Conservation (phyloP, 2,113 vertebrate genomes). For the Cynoglossus semilaevis region DNA sequence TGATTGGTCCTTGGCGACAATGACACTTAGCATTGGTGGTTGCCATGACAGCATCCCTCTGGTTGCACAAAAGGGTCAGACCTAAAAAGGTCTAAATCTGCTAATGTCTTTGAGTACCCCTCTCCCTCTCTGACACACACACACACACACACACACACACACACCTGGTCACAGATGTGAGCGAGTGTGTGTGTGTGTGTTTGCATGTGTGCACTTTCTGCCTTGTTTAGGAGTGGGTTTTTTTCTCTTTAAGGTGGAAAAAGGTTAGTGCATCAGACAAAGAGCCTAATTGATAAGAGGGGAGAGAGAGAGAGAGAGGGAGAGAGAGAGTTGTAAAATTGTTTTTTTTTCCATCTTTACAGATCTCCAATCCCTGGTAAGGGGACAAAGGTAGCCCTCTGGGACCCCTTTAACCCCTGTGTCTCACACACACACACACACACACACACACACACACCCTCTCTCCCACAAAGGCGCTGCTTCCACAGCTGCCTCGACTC, state of each 20-base stretch:
- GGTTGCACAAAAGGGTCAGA: slow-evolving; percentile 61
- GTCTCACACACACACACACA: slow-evolving; percentile 28
- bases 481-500: slow-evolving; percentile 71
- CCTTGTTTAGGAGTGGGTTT: slow-evolving; percentile 26
- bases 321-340: slow-evolving; percentile 31
- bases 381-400: slow-evolving; percentile 72
- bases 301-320: slow-evolving; percentile 4
- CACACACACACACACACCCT: slow-evolving; percentile 33
- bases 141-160: not conserved
- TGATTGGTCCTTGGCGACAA: slow-evolving; percentile 61
- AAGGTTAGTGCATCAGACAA: slow-evolving; percentile 63
- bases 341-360: slow-evolving; percentile 34
- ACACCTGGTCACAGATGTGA: slow-evolving; percentile 6
- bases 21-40: slow-evolving; percentile 61
- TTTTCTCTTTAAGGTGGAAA: slow-evolving; percentile 55
- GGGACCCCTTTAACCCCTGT: slow-evolving; percentile 59
- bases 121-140: slow-evolving; percentile 2
- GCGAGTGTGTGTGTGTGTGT: slow-evolving; percentile 12
- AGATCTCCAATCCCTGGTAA: slow-evolving; percentile 54
- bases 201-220: slow-evolving; percentile 39
- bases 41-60: slow-evolving; percentile 47
- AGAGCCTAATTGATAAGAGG: slow-evolving; percentile 51
- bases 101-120: slow-evolving; percentile 48
- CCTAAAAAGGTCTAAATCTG: slow-evolving; percentile 60
- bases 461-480: slow-evolving; percentile 55